Evolutionary conservation across 2,888 invertebrate genomes (phyloP).

Genomic region (Ectemnius continuus): DNA sequence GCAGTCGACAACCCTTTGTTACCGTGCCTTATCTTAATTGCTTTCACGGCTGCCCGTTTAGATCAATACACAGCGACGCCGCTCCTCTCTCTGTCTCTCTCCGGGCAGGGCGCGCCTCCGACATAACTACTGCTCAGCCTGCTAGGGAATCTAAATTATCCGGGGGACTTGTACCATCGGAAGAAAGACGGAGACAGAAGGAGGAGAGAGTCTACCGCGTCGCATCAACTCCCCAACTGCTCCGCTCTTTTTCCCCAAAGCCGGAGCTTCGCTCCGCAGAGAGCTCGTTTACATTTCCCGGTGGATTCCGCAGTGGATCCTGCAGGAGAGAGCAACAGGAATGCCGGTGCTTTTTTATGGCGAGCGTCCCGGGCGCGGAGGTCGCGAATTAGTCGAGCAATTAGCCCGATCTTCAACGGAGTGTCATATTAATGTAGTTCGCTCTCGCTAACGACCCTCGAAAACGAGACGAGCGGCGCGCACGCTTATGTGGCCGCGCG

Average conservation of each 20-base stretch:
- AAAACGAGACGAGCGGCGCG: conserved; percentile 39
- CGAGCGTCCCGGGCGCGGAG: background rate
- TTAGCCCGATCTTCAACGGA: conserved; percentile 63
- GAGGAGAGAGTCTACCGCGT: too few relatives aligned
- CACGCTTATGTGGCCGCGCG: conserved; percentile 33
- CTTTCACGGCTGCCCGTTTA: conserved; percentile 75
- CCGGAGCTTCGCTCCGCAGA: too few relatives aligned
- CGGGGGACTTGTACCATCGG: conserved; percentile 58
- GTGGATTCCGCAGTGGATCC: too few relatives aligned
- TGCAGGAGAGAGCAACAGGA: too few relatives aligned
- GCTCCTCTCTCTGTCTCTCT: background rate
- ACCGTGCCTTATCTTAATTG: conserved; percentile 77
- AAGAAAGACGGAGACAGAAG: too few relatives aligned
- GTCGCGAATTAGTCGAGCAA: conserved; percentile 57
- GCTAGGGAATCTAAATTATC: conserved; percentile 68
- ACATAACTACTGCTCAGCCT: too few relatives aligned
- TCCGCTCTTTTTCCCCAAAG: too few relatives aligned
- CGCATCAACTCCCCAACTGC: too few relatives aligned
- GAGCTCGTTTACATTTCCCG: too few relatives aligned
- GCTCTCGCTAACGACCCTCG: conserved; percentile 58
- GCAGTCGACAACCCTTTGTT: conserved; percentile 75
- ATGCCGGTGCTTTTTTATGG: conserved; percentile 29
- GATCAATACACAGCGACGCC: conserved; percentile 72
- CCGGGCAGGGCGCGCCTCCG: too few relatives aligned
- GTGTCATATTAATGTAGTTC: conserved; percentile 68